Percentiles rank a stretch among this genome's conserved stretches.
Evolutionary conservation across 2,888 invertebrate species (phyloP).

Genomic region (Acrobasis suavella): DNA sequence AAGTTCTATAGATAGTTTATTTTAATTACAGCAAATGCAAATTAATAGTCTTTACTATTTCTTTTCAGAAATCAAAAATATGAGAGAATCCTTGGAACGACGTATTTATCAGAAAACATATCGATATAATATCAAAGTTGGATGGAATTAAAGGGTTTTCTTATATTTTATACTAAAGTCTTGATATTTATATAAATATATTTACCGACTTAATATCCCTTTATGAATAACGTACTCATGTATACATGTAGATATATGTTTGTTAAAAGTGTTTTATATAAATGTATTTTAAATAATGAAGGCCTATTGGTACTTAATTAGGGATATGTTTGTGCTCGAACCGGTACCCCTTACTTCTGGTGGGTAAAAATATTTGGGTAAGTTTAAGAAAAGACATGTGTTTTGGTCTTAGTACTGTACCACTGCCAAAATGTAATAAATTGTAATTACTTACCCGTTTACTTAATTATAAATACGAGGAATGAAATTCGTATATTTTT

Average conservation of each 20-base stretch:
- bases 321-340: background rate
- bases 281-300: conserved; percentile 35
- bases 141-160: conserved; percentile 41
- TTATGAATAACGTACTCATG: conserved; percentile 54
- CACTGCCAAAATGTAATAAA: too few relatives aligned
- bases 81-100: conserved; percentile 43
- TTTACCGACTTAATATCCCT: conserved; percentile 45
- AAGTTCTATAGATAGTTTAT: background rate
- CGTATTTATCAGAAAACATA: conserved; percentile 25
- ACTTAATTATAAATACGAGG: too few relatives aligned
- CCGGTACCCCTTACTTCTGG: background rate
- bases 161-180: conserved; percentile 52
- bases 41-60: conserved; percentile 38
- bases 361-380: too few relatives aligned
- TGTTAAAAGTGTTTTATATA: conserved; percentile 54
- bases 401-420: too few relatives aligned
- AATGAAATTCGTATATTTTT: too few relatives aligned
- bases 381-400: too few relatives aligned
- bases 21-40: conserved; percentile 11
- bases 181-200: conserved; percentile 52
- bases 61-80: conserved; percentile 43
- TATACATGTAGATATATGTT: conserved; percentile 43
- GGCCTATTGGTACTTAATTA: background rate
- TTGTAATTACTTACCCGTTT: too few relatives aligned
- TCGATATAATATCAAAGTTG: conserved; percentile 33